Percentiles rank a stretch among this genome's conserved stretches.
Conservation (phyloP, 1,140 invertebrate genomes). For the Choristoneura fumiferana region DNA sequence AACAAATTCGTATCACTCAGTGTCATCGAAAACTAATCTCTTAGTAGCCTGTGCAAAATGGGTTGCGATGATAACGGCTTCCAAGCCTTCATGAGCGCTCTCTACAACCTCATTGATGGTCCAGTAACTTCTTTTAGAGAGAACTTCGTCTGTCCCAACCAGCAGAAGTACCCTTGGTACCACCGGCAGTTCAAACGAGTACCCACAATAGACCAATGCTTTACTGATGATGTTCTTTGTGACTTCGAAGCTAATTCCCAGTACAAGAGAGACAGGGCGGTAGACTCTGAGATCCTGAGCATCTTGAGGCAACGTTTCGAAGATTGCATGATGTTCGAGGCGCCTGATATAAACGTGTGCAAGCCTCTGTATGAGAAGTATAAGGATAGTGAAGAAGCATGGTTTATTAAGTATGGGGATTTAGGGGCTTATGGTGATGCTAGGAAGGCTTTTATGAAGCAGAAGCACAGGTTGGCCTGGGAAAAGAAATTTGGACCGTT, state of each 20-base stretch:
- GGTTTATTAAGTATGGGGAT: slow-evolving; percentile 92
- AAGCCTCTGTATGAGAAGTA: slow-evolving; percentile 82
- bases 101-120: no score
- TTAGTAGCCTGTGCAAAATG: no score
- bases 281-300: slow-evolving; percentile 89
- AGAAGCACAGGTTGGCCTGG: no score
- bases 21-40: no score
- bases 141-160: slow-evolving; percentile 90
- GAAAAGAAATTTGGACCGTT: no score
- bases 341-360: slow-evolving; percentile 83
- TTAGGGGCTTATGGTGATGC: no score
- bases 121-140: slow-evolving; percentile 80
- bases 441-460: no score
- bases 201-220: slow-evolving; percentile 94
- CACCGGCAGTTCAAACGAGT: slow-evolving; percentile 92
- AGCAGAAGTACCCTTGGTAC: slow-evolving; percentile 90
- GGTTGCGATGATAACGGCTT: no score
- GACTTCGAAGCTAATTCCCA: slow-evolving; percentile 92
- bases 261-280: slow-evolving; percentile 89
- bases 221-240: slow-evolving; percentile 89
- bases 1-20: no score
- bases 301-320: slow-evolving; percentile 88
- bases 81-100: no score
- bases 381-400: slow-evolving; percentile 86
- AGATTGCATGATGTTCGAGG: slow-evolving; percentile 88